Conservation (phyloP, 2,113 vertebrate genomes). For the Perca flavescens region DNA sequence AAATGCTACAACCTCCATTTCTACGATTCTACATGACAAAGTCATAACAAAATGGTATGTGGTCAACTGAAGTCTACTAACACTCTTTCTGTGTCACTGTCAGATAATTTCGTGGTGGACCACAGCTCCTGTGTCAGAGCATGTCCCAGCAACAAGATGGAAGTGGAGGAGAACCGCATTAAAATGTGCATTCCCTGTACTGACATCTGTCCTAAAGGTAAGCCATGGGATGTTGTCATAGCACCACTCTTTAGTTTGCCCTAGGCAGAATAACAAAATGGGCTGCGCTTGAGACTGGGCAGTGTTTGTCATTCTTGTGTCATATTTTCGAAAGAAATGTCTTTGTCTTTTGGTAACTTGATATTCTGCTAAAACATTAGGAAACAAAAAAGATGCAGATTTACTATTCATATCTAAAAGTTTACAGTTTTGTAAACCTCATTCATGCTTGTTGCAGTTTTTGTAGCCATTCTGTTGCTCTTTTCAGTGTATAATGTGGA, state of each 20-base stretch:
- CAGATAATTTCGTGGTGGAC: conserved; percentile 99
- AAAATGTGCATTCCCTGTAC: conserved; percentile 99
- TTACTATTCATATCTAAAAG: too few relatives aligned
- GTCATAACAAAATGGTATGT: too few relatives aligned
- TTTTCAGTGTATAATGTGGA: background rate
- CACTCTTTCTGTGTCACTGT: background rate
- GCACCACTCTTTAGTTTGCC: too few relatives aligned
- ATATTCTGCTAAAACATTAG: background rate
- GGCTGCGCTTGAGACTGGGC: background rate
- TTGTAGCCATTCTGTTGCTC: too few relatives aligned
- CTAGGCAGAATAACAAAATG: background rate
- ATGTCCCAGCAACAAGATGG: conserved; percentile 98
- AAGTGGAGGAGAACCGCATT: conserved; percentile 96
- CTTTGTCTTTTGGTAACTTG: background rate
- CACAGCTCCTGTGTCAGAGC: conserved; percentile 97
- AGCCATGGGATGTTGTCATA: background rate
- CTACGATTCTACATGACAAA: background rate
- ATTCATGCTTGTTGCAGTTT: too few relatives aligned
- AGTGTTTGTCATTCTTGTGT: background rate
- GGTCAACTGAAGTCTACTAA: background rate
- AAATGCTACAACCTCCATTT: background rate
- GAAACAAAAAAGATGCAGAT: background rate
- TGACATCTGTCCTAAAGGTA: conserved; percentile 99
- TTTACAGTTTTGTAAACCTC: too few relatives aligned
- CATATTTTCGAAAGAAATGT: background rate